phyloP scores from a whole-genome alignment of 2,888 invertebrate species.

The Hirtodrosophila duncani region DNA sequence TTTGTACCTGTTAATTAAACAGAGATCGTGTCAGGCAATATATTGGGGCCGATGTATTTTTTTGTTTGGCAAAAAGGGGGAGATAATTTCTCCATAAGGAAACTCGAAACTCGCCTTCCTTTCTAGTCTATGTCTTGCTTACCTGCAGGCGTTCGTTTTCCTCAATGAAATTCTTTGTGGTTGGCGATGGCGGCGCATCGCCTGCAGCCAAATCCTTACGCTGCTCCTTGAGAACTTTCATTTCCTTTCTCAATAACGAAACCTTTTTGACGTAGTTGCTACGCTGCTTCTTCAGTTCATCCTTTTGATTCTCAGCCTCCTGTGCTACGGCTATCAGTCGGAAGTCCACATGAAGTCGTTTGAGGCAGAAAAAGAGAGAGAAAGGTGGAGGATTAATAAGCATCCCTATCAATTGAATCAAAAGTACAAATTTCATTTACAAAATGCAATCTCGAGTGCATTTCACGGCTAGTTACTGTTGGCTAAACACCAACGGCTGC shows the following conservation, averaged over 20 bases:
- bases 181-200: slow-evolving; percentile 83
- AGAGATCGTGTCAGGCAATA: background rate
- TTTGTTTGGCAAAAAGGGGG: too few relatives aligned
- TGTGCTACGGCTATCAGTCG: slow-evolving; percentile 84
- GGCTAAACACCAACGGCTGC: slow-evolving; percentile 48
- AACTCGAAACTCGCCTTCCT: too few relatives aligned
- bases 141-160: slow-evolving; percentile 93
- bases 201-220: slow-evolving; percentile 85
- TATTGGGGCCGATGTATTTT: too few relatives aligned
- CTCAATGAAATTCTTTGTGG: slow-evolving; percentile 87
- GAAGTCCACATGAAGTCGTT: slow-evolving; percentile 8
- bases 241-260: slow-evolving; percentile 85
- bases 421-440: slow-evolving; percentile 71
- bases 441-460: slow-evolving; percentile 67
- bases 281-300: slow-evolving; percentile 87
- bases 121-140: slow-evolving; percentile 61
- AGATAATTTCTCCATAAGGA: too few relatives aligned
- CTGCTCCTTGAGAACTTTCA: slow-evolving; percentile 88
- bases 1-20: slow-evolving; percentile 73
- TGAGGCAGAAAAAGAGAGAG: slow-evolving; percentile 28
- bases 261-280: slow-evolving; percentile 90
- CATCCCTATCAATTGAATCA: slow-evolving; percentile 21
- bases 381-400: slow-evolving; percentile 41
- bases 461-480: slow-evolving; percentile 57
- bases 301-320: slow-evolving; percentile 90